A percentile compares a stretch with the other conserved stretches of the same genome.
Conservation (phyloP, 2,113 vertebrate genomes). For the human region DNA sequence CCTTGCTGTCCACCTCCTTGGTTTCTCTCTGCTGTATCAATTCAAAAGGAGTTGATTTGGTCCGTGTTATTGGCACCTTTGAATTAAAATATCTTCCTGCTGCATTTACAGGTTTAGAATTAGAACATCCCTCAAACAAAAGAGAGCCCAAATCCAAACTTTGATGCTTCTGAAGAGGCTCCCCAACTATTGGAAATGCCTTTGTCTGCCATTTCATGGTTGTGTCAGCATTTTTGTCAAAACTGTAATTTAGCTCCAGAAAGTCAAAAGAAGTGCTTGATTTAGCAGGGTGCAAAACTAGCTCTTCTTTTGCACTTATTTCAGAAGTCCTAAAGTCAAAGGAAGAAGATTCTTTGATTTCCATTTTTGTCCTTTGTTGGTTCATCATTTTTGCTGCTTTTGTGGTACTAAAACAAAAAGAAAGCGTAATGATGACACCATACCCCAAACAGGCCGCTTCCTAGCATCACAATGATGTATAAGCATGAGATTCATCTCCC, state of each 20-base stretch:
- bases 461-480: background rate
- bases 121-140: constrained; percentile 9
- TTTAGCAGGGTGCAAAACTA: constrained; percentile 23
- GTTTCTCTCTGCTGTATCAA: constrained; percentile 50
- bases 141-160: constrained; percentile 78
- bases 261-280: constrained; percentile 75
- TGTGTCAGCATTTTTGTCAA: background rate
- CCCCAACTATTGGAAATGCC: background rate
- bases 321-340: background rate
- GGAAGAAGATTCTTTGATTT: background rate
- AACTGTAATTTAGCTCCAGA: constrained; percentile 68
- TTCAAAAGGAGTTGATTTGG: constrained; percentile 81
- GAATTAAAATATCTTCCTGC: background rate
- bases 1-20: background rate
- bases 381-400: constrained; percentile 45
- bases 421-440: fast-evolving
- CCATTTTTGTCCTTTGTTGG: background rate
- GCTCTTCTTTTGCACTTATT: background rate
- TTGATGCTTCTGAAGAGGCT: constrained; percentile 74
- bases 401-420: constrained; percentile 73
- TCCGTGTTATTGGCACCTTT: constrained; percentile 72
- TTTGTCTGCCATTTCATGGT: background rate
- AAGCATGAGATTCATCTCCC: background rate
- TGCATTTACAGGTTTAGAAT: background rate
- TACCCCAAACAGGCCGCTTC: background rate